These are phyloP conservation scores for Cryptocephalus primarius DNA, from an alignment of 2,888 invertebrate species.

Conservation along the genomic window DNA sequence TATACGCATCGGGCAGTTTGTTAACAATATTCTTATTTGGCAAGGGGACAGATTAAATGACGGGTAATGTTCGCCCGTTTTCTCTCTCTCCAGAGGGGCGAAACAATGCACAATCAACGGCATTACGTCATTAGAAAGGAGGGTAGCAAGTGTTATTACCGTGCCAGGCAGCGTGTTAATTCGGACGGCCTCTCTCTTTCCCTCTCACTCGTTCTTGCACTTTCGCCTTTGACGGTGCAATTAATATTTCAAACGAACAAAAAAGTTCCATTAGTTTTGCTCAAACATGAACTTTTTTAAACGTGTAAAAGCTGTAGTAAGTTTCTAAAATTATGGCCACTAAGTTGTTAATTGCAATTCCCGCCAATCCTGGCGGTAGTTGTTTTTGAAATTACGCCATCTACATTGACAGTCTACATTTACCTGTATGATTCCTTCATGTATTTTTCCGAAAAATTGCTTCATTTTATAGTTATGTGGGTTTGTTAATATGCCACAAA, in stretches of 20 bases:
- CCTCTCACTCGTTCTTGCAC: no score
- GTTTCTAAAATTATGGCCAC: no score
- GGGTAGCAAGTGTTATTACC: constrained; percentile 30
- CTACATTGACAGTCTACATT: no score
- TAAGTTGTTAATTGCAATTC: no score
- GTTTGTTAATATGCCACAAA: no score
- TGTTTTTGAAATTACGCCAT: no score
- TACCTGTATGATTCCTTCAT: no score
- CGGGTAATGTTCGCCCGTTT: constrained; percentile 30
- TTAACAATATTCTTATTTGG: constrained; percentile 37
- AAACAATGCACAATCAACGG: constrained; percentile 38
- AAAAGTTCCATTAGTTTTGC: constrained; percentile 4
- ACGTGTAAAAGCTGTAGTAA: neutral
- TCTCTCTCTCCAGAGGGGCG: constrained; percentile 28
- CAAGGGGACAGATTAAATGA: constrained; percentile 26
- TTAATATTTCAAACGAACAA: neutral
- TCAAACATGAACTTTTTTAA: neutral
- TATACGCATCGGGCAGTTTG: constrained; percentile 26
- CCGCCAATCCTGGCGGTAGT: no score
- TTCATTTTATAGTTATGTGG: no score
- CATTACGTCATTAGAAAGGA: constrained; percentile 33
- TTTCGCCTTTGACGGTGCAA: no score
- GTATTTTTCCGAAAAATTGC: no score
- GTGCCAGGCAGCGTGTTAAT: constrained; percentile 13
- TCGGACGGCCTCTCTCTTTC: neutral